Conservation (phyloP, 92 coral and sea anemone species). For the Actinernus sp. region DNA sequence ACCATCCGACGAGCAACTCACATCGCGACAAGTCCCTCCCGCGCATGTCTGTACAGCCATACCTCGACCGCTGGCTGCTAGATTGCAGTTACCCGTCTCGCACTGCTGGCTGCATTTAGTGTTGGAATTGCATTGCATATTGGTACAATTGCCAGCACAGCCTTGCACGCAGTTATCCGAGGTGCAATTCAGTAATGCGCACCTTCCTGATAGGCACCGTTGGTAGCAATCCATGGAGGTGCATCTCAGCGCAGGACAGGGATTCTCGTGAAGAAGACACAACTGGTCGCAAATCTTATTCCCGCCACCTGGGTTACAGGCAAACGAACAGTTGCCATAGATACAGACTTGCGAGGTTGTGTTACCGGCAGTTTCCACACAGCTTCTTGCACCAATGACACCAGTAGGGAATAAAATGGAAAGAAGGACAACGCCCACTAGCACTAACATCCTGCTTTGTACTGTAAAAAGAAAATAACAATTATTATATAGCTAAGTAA, state of each 20-base stretch:
- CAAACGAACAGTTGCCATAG: constrained; percentile 48
- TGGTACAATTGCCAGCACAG: constrained; percentile 31
- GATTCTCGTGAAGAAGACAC: background rate
- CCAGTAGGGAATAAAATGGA: background rate
- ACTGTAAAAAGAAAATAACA: too few relatives aligned
- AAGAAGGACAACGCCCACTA: background rate
- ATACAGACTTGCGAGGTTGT: constrained; percentile 57
- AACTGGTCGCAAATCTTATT: constrained; percentile 17
- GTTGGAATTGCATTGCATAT: constrained; percentile 36
- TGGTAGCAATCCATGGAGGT: constrained; percentile 39
- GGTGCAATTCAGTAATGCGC: constrained; percentile 32
- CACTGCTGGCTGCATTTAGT: constrained; percentile 72
- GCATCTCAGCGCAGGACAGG: constrained; percentile 26
- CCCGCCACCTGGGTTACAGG: constrained; percentile 16
- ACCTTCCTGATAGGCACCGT: constrained; percentile 40
- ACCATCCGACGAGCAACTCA: constrained; percentile 8
- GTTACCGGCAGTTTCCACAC: constrained; percentile 11
- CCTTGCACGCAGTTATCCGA: constrained; percentile 53
- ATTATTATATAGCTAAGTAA: too few relatives aligned
- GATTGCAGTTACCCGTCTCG: constrained; percentile 57
- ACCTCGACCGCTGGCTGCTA: constrained; percentile 27
- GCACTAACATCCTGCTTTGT: constrained; percentile 5
- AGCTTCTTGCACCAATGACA: background rate
- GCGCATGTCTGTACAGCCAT: constrained; percentile 61
- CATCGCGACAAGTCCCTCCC: background rate